These are phyloP conservation scores for Mamestra configurata DNA, from an alignment of 1,140 invertebrate species.

Conservation along the genomic window DNA sequence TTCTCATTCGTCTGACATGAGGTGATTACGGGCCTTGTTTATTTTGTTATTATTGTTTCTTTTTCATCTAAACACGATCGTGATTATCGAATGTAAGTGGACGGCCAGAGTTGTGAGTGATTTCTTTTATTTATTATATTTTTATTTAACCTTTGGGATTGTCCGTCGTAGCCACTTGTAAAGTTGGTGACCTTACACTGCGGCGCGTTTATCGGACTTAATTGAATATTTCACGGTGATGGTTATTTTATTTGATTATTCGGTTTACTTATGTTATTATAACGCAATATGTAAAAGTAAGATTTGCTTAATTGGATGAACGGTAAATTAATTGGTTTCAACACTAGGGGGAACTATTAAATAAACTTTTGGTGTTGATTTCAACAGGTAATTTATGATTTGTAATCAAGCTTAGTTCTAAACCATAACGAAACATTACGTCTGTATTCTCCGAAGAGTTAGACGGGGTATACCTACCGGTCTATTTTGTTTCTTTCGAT, in stretches of 20 bases:
- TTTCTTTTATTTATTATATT: conserved; percentile 48
- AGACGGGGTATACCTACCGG: too few species aligned
- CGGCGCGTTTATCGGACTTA: conserved; percentile 22
- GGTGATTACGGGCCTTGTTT: conserved; percentile 84
- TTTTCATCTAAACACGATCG: conserved; percentile 86
- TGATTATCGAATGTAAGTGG: conserved; percentile 80
- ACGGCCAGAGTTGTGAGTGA: conserved; percentile 64
- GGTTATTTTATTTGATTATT: conserved; percentile 20
- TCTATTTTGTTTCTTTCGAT: too few species aligned
- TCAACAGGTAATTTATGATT: too few species aligned
- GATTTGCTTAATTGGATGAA: neutral
- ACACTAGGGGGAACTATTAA: too few species aligned
- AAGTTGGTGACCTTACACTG: conserved; percentile 46
- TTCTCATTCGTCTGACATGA: conserved; percentile 76
- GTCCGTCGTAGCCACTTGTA: conserved; percentile 49
- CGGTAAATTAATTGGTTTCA: neutral
- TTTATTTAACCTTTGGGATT: conserved; percentile 43
- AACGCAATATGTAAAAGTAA: neutral
- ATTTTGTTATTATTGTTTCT: conserved; percentile 86
- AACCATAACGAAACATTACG: too few species aligned
- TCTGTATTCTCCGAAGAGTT: too few species aligned
- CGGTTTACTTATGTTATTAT: conserved; percentile 1
- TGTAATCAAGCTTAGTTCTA: too few species aligned
- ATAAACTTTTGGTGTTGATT: too few species aligned
- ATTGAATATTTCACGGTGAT: conserved; percentile 41